phyloP scores from a whole-genome alignment of 2,113 vertebrate genomes.

The Eonycteris spelaea region DNA sequence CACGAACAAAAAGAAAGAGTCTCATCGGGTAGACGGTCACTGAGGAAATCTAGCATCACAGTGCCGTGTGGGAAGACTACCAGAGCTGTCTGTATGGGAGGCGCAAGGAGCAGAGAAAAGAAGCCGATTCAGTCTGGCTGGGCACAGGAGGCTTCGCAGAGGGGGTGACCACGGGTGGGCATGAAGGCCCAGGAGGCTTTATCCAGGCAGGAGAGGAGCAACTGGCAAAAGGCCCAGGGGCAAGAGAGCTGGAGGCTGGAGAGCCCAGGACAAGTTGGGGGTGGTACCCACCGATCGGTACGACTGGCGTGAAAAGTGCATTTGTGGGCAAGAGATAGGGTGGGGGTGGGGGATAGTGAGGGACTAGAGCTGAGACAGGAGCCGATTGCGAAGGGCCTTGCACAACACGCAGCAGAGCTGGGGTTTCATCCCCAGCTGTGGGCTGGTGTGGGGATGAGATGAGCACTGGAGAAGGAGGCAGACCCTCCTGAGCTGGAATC shows the following conservation, averaged over 20 bases:
- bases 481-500: not conserved
- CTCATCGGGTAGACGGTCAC: no score
- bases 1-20: no score
- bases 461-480: not conserved
- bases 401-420: not conserved
- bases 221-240: not conserved
- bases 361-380: not conserved
- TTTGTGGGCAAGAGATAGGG: not conserved
- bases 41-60: not conserved
- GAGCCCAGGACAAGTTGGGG: not conserved
- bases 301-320: not conserved
- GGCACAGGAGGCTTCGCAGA: not conserved
- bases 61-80: not conserved
- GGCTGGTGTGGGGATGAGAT: not conserved
- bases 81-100: not conserved
- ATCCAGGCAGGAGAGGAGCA: not conserved
- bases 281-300: fast-evolving
- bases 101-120: not conserved
- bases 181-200: not conserved
- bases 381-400: no score
- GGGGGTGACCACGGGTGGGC: not conserved
- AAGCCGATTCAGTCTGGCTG: not conserved
- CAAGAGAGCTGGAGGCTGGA: no score
- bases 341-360: not conserved
- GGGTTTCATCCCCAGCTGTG: not conserved